Conservation (phyloP, 2,797 vertebrate genomes). For the Erethizon dorsatum region DNA sequence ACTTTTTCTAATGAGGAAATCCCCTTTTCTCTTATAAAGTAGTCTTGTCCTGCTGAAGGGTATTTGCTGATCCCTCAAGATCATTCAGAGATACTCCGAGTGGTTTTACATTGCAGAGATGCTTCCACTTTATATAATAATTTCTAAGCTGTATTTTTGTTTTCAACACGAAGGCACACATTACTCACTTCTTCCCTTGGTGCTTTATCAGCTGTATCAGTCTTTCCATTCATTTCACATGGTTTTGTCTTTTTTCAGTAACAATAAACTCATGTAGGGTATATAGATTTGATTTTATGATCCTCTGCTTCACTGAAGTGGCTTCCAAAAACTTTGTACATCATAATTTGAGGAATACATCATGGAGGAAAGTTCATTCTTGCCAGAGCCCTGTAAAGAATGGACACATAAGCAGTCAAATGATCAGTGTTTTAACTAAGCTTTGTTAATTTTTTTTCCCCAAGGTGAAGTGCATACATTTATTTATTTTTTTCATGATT, state of each 20-base stretch:
- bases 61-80: not conserved
- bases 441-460: constrained; percentile 65
- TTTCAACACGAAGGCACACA: not conserved
- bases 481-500: constrained; percentile 64
- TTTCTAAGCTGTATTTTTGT: not conserved
- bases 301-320: not conserved
- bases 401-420: not conserved
- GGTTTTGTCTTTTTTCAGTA: not conserved
- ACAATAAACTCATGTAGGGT: not conserved
- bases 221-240: constrained; percentile 10
- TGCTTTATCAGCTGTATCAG: not conserved
- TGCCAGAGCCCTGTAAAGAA: constrained; percentile 22
- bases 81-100: not conserved
- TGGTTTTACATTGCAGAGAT: not conserved
- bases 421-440: constrained; percentile 43
- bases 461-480: constrained; percentile 57
- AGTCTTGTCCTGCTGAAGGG: not conserved
- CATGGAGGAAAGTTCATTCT: not conserved
- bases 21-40: not conserved
- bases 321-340: constrained; percentile 42
- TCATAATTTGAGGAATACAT: constrained; percentile 18
- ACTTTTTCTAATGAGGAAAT: constrained; percentile 21
- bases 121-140: not conserved
- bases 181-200: not conserved
- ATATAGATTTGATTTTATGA: not conserved